Percentiles rank a stretch among this genome's conserved stretches.
Conservation (phyloP, 1,140 invertebrate genomes). For the Drosophila sp. region DNA sequence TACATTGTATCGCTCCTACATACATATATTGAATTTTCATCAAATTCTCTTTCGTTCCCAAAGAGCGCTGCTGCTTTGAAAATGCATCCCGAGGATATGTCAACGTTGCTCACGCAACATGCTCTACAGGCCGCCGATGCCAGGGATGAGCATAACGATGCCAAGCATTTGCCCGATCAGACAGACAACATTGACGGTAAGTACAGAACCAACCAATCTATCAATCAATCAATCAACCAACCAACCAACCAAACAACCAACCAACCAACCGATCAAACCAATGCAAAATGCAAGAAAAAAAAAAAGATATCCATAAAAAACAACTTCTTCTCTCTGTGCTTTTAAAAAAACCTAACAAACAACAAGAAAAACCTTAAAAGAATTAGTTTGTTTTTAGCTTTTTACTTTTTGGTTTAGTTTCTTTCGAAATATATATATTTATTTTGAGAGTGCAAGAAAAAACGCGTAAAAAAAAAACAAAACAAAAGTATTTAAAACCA, state of each 20-base stretch:
- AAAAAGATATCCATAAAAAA: conserved; percentile 18
- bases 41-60: background rate
- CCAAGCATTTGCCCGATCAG: conserved; percentile 78
- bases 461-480: conserved; percentile 32
- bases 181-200: conserved; percentile 83
- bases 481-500: conserved; percentile 24
- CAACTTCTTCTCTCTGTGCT: conserved; percentile 60
- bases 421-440: conserved; percentile 33
- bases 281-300: conserved; percentile 29
- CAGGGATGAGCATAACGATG: conserved; percentile 79
- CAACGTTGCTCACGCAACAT: conserved; percentile 73
- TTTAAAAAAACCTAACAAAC: conserved; percentile 45
- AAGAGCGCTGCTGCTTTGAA: conserved; percentile 70
- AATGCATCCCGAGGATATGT: conserved; percentile 81
- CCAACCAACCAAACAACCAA: conserved; percentile 53
- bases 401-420: conserved; percentile 52
- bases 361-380: conserved; percentile 37
- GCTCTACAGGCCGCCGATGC: conserved; percentile 67
- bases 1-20: background rate
- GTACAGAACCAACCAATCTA: conserved; percentile 39
- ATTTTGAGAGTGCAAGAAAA: conserved; percentile 44
- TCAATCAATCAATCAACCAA: conserved; percentile 27
- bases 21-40: conserved; percentile 4
- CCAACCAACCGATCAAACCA: conserved; percentile 4
- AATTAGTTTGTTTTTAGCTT: conserved; percentile 56